Conservation (phyloP, 1,140 invertebrate species). For the Drosophila ironensis region DNA sequence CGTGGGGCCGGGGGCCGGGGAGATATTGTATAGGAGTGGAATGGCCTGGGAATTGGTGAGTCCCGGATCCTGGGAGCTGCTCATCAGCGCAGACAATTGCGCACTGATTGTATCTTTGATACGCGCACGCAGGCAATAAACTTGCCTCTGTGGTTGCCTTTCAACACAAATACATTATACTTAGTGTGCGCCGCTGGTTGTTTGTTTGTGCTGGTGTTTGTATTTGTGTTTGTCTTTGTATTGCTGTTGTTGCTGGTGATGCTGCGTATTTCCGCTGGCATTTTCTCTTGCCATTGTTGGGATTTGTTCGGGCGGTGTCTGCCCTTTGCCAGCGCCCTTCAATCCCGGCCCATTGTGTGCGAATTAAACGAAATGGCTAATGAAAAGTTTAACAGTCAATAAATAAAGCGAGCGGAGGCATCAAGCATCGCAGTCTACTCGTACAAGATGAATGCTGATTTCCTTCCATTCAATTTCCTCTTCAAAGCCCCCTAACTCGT, state of each 20-base stretch:
- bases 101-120: conserved; percentile 72
- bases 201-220: conserved; percentile 35
- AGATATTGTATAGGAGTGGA: conserved; percentile 12
- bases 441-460: conserved; percentile 9
- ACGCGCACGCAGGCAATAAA: conserved; percentile 58
- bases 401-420: conserved; percentile 51
- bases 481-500: conserved; percentile 8
- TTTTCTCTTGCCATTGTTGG: conserved; percentile 41
- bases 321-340: conserved; percentile 25
- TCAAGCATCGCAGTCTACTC: conserved; percentile 14
- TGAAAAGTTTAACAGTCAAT: conserved; percentile 79
- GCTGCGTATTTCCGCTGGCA: conserved; percentile 47
- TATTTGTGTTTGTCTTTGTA: no score
- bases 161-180: conserved; percentile 75
- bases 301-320: conserved; percentile 3
- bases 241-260: conserved; percentile 24
- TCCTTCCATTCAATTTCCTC: background rate
- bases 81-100: conserved; percentile 77
- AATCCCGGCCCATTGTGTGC: conserved; percentile 71
- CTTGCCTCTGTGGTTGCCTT: conserved; percentile 65
- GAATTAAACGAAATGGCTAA: conserved; percentile 79
- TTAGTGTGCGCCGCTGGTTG: conserved; percentile 58
- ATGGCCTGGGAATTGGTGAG: conserved; percentile 6
- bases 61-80: conserved; percentile 47
- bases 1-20: conserved; percentile 12